Base-by-base conservation (phyloP, 2,113 vertebrate genomes). In the Erinaceus europaeus region DNA sequence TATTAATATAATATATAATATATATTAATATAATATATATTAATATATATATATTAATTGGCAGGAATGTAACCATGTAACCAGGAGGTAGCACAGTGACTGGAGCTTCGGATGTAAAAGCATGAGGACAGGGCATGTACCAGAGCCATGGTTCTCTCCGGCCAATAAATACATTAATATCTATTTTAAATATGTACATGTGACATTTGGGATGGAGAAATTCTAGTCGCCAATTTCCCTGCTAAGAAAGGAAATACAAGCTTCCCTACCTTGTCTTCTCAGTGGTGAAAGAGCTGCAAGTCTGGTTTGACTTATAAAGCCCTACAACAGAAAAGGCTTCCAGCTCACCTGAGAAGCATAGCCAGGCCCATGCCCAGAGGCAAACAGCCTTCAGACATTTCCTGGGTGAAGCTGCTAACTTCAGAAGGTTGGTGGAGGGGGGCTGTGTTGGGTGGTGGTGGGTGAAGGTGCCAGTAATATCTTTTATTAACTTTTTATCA, bases 241-340 rank as follows among this genome's bases (percentile, higher is more conserved):
- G 53, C 42, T 18, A 34, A 42, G 15, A 38, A 32, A n/a, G 6
- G 55, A 69, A 48, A 34, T 11, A 40, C 2, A 74, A 15, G 25
- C 53, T n/a, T n/a, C 40, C 34, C 15, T 0, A 0, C 32, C 57
- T 68, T 34, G 10, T 40, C 67, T 10, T 27, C 5, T 1, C 6
- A 9, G 12, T 5, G 23, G 81, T 29, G 78, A 76, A 17, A 32
- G 9, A 4, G 6, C 17, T 17, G n/a, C 6, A 32, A 6, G 44
- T 44, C 40, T 23, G 46, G 23, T 27, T 23, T 40, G 74, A 50
- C 61, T 32, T 48, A 36, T 64, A 61, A 86, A 62, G n/a, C 44
- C 48, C n/a, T 17, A 25, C 8, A 44, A 25, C 20, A 52, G 76
- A 81, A 81, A 71, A 77, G 69, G 11, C 50, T 85, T 79, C 38